These are phyloP conservation scores for Struthio camelus DNA, from an alignment of 2,113 vertebrate genomes.

Conservation along the genomic window DNA sequence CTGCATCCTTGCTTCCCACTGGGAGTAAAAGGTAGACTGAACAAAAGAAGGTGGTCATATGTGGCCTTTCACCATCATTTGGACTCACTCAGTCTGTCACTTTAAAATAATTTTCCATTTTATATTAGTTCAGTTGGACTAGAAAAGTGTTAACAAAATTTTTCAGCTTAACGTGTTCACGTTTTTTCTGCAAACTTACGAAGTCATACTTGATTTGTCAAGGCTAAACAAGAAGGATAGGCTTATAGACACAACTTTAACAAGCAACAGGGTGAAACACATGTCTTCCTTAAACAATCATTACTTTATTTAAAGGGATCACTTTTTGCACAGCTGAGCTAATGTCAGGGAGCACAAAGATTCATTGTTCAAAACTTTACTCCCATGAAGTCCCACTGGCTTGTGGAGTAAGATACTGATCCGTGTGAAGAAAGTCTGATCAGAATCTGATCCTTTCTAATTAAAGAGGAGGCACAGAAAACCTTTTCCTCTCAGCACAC, in stretches of 20 bases:
- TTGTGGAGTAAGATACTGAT: background rate
- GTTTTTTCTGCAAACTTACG: background rate
- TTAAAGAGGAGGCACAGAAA: background rate
- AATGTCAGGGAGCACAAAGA: background rate
- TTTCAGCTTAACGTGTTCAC: background rate
- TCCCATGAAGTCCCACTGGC: background rate
- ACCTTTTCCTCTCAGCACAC: background rate
- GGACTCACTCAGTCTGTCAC: fast-evolving
- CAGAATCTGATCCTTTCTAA: background rate
- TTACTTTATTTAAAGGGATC: background rate
- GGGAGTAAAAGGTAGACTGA: background rate
- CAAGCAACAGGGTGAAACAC: background rate
- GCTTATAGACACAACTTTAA: background rate
- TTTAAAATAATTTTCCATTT: background rate
- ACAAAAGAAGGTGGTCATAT: background rate
- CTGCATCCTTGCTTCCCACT: background rate
- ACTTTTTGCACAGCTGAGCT: background rate
- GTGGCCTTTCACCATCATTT: background rate
- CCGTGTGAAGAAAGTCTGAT: background rate
- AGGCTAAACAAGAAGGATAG: background rate
- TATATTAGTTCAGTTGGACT: background rate
- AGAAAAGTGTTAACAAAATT: background rate
- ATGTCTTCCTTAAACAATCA: background rate
- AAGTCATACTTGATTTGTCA: background rate
- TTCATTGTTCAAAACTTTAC: background rate